Percentiles rank a stretch among this genome's conserved stretches.
Conservation (phyloP, 2,888 invertebrate genomes). For the Tridacna crocea region DNA sequence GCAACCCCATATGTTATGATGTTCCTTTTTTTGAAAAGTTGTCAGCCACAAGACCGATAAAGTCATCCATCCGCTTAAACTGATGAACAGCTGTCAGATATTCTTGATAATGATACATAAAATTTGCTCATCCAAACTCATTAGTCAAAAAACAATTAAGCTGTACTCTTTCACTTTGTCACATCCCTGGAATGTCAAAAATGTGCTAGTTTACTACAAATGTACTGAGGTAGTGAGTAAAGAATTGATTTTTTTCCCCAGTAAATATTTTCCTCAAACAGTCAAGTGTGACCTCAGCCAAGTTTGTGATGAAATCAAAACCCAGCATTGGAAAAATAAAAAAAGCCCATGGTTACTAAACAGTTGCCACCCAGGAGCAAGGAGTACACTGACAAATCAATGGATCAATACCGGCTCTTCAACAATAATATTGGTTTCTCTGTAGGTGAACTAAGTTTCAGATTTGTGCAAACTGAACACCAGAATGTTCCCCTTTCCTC, state of each 20-base stretch:
- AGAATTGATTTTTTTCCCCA: background rate
- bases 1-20: no score
- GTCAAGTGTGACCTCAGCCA: background rate
- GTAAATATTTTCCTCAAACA: background rate
- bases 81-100: no score
- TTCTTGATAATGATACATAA: no score
- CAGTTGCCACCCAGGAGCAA: background rate
- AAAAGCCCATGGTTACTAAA: background rate
- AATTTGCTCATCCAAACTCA: background rate
- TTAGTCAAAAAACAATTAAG: slow-evolving; percentile 1
- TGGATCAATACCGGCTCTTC: no score
- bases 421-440: no score
- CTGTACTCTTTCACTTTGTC: background rate
- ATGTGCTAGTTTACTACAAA: slow-evolving; percentile 4
- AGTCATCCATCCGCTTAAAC: no score
- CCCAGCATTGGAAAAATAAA: background rate
- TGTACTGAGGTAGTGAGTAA: slow-evolving; percentile 1
- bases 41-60: no score
- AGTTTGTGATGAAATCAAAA: background rate
- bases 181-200: slow-evolving; percentile 13
- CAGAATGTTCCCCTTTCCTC: no score
- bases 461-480: no score
- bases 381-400: no score
- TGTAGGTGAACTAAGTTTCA: no score
- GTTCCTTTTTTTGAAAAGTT: no score